Conservation (phyloP, 2,888 invertebrate genomes). For the Ischnus inquisitorius region DNA sequence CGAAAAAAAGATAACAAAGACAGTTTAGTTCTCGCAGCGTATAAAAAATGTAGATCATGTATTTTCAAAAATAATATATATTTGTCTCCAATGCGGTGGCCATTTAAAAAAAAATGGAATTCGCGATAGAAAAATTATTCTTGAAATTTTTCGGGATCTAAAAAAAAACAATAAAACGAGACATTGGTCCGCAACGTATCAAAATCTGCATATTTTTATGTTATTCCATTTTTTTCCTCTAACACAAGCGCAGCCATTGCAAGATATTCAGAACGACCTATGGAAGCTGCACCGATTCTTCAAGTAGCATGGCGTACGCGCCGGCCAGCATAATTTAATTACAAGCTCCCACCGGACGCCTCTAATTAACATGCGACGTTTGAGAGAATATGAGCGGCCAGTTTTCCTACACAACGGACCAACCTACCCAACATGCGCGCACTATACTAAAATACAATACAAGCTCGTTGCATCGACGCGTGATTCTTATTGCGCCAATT, state of each 20-base stretch:
- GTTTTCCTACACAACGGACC: neutral
- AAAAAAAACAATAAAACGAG: no score
- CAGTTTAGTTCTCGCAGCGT: no score
- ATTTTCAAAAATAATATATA: no score
- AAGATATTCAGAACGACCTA: neutral
- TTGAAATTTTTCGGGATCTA: neutral
- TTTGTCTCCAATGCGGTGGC: no score
- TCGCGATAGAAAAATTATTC: neutral
- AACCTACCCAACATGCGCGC: neutral
- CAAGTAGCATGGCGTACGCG: neutral
- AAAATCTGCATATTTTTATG: no score
- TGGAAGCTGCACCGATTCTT: slow-evolving; percentile 7
- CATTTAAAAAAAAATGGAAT: neutral
- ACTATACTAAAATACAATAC: neutral
- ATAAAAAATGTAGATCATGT: no score
- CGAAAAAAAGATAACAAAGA: no score
- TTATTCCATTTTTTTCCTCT: no score
- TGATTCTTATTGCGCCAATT: slow-evolving; percentile 13
- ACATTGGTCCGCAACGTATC: no score
- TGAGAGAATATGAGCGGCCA: slow-evolving; percentile 5
- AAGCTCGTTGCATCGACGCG: neutral
- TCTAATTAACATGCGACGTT: slow-evolving; percentile 64
- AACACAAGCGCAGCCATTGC: no score
- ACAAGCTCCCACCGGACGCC: slow-evolving; percentile 62
- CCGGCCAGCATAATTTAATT: slow-evolving; percentile 56